A percentile compares a stretch with the other conserved stretches of the same genome.
phyloP scores from a whole-genome alignment of 2,113 vertebrate genomes.

The Gavialis gangeticus region DNA sequence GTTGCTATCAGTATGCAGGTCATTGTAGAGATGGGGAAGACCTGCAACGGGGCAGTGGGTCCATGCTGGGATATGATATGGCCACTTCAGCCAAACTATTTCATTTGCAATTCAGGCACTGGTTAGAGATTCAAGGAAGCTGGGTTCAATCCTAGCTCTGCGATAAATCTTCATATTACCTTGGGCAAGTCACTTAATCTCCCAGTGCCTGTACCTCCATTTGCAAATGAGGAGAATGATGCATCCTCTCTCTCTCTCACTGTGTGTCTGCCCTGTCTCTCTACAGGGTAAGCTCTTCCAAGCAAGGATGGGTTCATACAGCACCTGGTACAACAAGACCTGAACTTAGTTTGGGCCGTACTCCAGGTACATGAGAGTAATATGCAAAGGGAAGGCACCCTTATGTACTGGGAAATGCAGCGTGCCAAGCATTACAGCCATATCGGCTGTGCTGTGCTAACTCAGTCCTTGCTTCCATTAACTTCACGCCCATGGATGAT shows the following conservation, averaged over 20 bases:
- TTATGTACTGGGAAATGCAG: background rate
- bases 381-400: no score
- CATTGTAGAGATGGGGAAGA: background rate
- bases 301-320: background rate
- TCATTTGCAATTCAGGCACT: background rate
- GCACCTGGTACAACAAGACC: no score
- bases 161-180: background rate
- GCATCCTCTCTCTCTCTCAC: background rate
- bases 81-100: rapidly evolving
- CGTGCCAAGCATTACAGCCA: background rate
- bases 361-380: no score
- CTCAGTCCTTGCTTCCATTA: background rate
- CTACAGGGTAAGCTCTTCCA: background rate
- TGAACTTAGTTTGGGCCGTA: no score
- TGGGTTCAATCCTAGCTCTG: background rate
- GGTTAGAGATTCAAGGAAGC: background rate
- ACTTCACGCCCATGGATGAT: background rate
- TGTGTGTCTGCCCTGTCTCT: background rate
- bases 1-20: background rate
- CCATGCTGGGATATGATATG: background rate
- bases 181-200: background rate
- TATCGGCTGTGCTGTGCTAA: background rate
- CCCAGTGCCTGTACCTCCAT: background rate
- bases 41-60: background rate
- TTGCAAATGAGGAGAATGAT: background rate